Percentiles rank a stretch among this genome's conserved stretches.
phyloP scores from a whole-genome alignment of 2,113 vertebrate genomes.

The Gallinago jamesoni region DNA sequence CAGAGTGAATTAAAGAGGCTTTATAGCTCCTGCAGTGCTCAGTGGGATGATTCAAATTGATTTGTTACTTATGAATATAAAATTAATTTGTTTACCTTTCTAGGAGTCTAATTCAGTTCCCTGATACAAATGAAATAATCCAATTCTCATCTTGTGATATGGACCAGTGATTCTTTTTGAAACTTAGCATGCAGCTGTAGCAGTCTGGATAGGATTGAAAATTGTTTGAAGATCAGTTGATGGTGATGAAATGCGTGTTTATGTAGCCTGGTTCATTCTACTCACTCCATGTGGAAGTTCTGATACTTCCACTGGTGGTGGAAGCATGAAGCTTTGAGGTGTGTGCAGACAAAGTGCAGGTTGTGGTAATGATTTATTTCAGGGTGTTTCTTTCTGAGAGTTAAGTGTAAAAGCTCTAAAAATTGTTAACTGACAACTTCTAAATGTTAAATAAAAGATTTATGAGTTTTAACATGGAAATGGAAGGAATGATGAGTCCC shows the following conservation, averaged over 20 bases:
- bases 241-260: neutral
- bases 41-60: neutral
- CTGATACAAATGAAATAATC: neutral
- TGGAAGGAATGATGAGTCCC: neutral
- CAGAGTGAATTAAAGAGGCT: neutral
- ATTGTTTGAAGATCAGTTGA: neutral
- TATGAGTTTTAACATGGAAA: neutral
- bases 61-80: conserved; percentile 1
- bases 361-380: neutral
- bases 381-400: neutral
- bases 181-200: neutral
- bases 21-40: neutral
- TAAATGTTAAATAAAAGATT: neutral
- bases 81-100: conserved; percentile 34
- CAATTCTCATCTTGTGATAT: neutral
- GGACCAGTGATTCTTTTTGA: neutral
- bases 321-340: neutral
- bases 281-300: neutral
- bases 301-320: neutral
- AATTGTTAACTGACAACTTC: neutral
- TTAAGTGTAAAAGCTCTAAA: neutral
- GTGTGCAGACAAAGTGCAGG: neutral
- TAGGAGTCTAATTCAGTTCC: neutral
- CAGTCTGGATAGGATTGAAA: neutral
- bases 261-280: neutral